Conservation (phyloP, 2,888 invertebrate species). For the Leucania comma region DNA sequence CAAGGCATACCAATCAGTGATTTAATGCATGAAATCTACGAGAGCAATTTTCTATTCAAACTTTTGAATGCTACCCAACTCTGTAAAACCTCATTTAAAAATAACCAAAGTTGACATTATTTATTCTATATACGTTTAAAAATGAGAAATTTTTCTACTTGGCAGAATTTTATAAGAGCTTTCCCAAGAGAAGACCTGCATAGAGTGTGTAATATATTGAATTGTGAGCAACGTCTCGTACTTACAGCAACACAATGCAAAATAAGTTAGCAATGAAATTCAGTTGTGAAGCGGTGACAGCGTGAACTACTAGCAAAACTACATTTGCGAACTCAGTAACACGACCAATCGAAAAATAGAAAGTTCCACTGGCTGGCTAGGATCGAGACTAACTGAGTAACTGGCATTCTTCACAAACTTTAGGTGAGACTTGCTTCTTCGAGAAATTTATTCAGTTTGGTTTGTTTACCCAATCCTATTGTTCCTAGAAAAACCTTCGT, state of each 20-base stretch:
- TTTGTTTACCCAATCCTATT: constrained; percentile 75
- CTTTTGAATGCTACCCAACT: neutral
- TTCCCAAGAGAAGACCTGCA: constrained; percentile 30
- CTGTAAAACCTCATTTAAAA: constrained; percentile 2
- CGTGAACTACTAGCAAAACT: constrained; percentile 83
- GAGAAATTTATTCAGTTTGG: constrained; percentile 82
- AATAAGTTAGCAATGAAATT: constrained; percentile 81
- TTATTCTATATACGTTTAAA: constrained; percentile 24
- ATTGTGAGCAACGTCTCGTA: constrained; percentile 52
- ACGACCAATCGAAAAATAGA: constrained; percentile 89
- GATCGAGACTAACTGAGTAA: constrained; percentile 86
- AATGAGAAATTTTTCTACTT: constrained; percentile 16
- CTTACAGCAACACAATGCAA: constrained; percentile 77
- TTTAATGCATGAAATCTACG: neutral
- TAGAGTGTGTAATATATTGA: constrained; percentile 50
- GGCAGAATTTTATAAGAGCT: constrained; percentile 31
- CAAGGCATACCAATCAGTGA: neutral
- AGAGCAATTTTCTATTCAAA: constrained; percentile 5
- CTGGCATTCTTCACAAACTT: constrained; percentile 87
- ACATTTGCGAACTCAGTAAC: constrained; percentile 87
- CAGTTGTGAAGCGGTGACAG: constrained; percentile 80
- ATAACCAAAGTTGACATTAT: constrained; percentile 9
- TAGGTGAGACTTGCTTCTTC: constrained; percentile 79
- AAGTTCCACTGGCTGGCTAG: constrained; percentile 80
- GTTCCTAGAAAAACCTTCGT: constrained; percentile 60